phyloP scores from a whole-genome alignment of 1,140 invertebrate species.

The Vollenhovia emeryi region DNA sequence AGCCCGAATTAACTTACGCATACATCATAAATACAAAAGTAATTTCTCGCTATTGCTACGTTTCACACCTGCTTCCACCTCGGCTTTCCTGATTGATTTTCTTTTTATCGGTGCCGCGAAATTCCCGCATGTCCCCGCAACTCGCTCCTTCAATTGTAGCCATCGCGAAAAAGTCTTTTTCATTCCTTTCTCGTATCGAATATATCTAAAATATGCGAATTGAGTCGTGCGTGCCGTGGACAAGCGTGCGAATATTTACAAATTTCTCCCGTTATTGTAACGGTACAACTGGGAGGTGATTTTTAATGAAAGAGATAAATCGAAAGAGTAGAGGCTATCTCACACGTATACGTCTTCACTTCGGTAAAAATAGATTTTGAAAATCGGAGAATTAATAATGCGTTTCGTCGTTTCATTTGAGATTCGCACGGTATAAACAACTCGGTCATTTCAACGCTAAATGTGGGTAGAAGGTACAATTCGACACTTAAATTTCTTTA shows the following conservation, averaged over 20 bases:
- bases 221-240: neutral
- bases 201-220: constrained; percentile 7
- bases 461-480: neutral
- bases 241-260: neutral
- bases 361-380: neutral
- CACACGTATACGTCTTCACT: neutral
- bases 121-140: neutral
- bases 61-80: constrained; percentile 29
- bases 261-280: neutral
- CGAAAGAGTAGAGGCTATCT: neutral
- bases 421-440: neutral
- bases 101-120: neutral
- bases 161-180: too few relatives aligned
- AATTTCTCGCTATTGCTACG: constrained; percentile 72
- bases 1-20: constrained; percentile 80
- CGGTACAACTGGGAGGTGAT: neutral
- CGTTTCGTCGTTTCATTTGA: neutral
- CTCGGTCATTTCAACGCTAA: neutral
- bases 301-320: neutral
- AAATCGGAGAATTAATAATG: neutral
- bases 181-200: neutral
- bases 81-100: constrained; percentile 14
- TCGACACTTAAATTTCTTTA: neutral
- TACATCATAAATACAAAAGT: constrained; percentile 79
- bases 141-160: neutral